Conservation (phyloP, 2,113 vertebrate genomes). For the Cochlearius cochlearius region DNA sequence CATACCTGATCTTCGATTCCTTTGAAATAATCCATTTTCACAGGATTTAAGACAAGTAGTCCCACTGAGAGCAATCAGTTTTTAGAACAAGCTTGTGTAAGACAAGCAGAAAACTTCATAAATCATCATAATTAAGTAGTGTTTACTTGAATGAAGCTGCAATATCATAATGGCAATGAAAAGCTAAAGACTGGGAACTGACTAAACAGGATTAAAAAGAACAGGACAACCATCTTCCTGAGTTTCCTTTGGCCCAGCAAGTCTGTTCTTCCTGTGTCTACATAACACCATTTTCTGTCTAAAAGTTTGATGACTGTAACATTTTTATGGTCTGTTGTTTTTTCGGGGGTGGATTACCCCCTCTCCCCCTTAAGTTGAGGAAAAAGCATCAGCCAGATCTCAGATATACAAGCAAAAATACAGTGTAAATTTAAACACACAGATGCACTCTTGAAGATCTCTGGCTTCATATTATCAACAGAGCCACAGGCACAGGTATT, state of each 20-base stretch:
- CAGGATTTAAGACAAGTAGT: fast-evolving
- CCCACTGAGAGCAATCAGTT: background rate
- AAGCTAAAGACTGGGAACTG: background rate
- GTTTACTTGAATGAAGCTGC: background rate
- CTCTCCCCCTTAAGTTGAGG: background rate
- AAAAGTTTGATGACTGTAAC: background rate
- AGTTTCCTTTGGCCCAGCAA: background rate
- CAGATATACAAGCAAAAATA: background rate
- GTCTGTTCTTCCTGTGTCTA: background rate
- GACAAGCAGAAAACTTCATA: background rate
- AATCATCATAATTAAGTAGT: background rate
- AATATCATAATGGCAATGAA: background rate
- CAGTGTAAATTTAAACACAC: background rate
- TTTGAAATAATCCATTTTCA: background rate
- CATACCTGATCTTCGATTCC: background rate
- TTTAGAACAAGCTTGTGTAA: background rate
- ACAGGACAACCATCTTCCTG: background rate
- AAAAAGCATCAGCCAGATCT: background rate
- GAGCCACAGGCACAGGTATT: background rate
- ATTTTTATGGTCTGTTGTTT: background rate
- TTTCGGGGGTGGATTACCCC: fast-evolving
- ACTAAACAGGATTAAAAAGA: background rate
- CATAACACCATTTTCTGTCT: background rate
- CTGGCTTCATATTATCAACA: background rate
- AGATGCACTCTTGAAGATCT: background rate